Percentiles rank a stretch among this genome's conserved stretches.
These are phyloP conservation scores for Xylocampa areola DNA, from an alignment of 2,888 invertebrate genomes.

Conservation along the genomic window DNA sequence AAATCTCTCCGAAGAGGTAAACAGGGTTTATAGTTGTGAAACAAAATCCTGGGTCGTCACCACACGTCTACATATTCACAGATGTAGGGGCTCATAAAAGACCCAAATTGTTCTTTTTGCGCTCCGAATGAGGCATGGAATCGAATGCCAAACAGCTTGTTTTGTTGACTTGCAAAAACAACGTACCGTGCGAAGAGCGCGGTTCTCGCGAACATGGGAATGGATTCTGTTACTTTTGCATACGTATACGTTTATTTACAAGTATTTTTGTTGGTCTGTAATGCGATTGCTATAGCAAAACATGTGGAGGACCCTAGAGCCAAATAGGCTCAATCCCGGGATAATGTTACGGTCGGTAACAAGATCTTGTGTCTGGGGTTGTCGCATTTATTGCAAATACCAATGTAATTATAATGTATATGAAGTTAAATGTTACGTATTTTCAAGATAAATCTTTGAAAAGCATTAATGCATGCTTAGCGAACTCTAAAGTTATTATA, in stretches of 20 bases:
- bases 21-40: slow-evolving; percentile 45
- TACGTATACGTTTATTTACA: slow-evolving; percentile 19
- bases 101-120: slow-evolving; percentile 66
- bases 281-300: slow-evolving; percentile 5
- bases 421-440: too few species aligned
- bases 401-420: too few species aligned
- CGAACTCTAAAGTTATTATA: too few species aligned
- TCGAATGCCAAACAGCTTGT: slow-evolving; percentile 66
- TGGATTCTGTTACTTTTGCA: slow-evolving; percentile 48
- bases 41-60: slow-evolving; percentile 47
- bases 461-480: too few species aligned
- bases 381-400: slow-evolving; percentile 2
- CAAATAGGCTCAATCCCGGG: not conserved
- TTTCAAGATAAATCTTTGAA: too few species aligned
- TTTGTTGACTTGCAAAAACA: slow-evolving; percentile 60
- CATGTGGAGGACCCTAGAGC: not conserved
- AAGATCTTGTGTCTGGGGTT: not conserved
- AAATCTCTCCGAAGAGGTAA: slow-evolving; percentile 27
- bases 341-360: not conserved
- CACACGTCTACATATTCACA: slow-evolving; percentile 58
- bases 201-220: slow-evolving; percentile 38
- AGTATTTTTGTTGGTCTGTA: slow-evolving; percentile 14
- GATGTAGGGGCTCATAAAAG: slow-evolving; percentile 64
- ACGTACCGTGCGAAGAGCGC: slow-evolving; percentile 41
- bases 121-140: slow-evolving; percentile 61